These are phyloP conservation scores for Gila orcuttii DNA, from an alignment of 2,113 vertebrate species.

Conservation along the genomic window DNA sequence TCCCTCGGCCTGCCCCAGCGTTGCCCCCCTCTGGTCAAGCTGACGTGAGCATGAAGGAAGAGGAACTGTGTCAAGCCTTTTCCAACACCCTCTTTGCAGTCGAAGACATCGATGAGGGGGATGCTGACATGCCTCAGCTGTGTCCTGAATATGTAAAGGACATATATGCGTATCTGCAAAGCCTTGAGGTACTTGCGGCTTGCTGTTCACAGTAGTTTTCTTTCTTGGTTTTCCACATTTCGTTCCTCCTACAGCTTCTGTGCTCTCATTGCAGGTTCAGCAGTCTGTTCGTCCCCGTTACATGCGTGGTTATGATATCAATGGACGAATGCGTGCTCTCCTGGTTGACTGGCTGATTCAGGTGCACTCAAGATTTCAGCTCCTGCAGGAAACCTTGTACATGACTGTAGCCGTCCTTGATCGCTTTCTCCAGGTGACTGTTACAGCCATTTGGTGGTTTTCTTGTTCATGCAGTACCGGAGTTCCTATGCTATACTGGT, in stretches of 20 bases:
- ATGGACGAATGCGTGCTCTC: slow-evolving; percentile 86
- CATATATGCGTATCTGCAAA: slow-evolving; percentile 86
- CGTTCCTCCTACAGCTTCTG: neutral
- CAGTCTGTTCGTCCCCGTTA: slow-evolving; percentile 80
- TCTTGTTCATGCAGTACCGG: too few relatives aligned
- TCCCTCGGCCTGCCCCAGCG: neutral
- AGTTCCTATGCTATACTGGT: too few relatives aligned
- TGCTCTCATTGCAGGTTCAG: slow-evolving; percentile 72
- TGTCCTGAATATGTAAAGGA: slow-evolving; percentile 92
- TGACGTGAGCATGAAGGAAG: slow-evolving; percentile 81
- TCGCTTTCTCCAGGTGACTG: slow-evolving; percentile 86
- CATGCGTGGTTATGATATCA: slow-evolving; percentile 84
- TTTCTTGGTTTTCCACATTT: neutral
- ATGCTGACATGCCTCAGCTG: slow-evolving; percentile 84
- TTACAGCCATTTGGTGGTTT: neutral
- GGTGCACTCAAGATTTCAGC: slow-evolving; percentile 90
- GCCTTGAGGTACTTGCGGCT: slow-evolving; percentile 79
- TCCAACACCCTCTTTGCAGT: slow-evolving; percentile 82
- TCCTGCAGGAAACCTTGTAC: slow-evolving; percentile 93
- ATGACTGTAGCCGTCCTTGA: slow-evolving; percentile 90
- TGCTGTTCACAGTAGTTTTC: neutral
- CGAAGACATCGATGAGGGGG: slow-evolving; percentile 86
- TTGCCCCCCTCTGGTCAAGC: slow-evolving; percentile 38
- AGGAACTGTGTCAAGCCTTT: slow-evolving; percentile 88
- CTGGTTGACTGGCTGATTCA: slow-evolving; percentile 96